Conservation (phyloP, 2,113 vertebrate genomes). For the Recurvirostra avosetta region DNA sequence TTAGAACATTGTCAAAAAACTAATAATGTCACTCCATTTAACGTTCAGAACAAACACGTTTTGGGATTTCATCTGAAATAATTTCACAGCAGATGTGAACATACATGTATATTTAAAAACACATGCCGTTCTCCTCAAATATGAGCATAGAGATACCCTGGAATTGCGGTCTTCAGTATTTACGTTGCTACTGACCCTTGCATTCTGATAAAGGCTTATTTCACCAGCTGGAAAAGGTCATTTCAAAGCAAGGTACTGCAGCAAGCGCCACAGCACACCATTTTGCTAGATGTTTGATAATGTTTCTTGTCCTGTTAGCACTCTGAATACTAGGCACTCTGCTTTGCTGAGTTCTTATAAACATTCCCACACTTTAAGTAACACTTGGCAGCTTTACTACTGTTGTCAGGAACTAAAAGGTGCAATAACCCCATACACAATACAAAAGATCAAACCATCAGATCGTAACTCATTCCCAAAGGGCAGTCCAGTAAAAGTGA, state of each 20-base stretch:
- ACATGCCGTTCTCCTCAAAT: accelerated
- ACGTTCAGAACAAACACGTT: neutral
- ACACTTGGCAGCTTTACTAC: conserved; percentile 59
- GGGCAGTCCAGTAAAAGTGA: conserved; percentile 48
- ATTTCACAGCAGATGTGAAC: neutral
- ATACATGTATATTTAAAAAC: accelerated
- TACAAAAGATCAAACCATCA: conserved; percentile 53
- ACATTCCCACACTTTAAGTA: conserved; percentile 64
- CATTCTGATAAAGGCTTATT: neutral
- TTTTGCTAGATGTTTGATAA: neutral
- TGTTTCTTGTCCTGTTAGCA: neutral
- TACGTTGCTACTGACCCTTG: neutral
- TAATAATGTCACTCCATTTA: neutral
- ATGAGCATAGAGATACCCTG: neutral
- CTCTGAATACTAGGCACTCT: neutral
- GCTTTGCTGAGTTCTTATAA: conserved; percentile 33
- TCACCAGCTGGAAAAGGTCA: neutral
- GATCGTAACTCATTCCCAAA: conserved; percentile 41
- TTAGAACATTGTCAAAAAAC: conserved; percentile 44
- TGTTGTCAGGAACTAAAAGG: conserved; percentile 55
- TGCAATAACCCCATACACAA: conserved; percentile 46
- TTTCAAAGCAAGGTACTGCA: neutral
- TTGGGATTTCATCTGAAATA: neutral
- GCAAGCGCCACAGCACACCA: neutral
- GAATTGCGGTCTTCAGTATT: neutral